Evolutionary conservation across 2,113 vertebrate species (phyloP).

Genomic region (Oceanodroma tethys): DNA sequence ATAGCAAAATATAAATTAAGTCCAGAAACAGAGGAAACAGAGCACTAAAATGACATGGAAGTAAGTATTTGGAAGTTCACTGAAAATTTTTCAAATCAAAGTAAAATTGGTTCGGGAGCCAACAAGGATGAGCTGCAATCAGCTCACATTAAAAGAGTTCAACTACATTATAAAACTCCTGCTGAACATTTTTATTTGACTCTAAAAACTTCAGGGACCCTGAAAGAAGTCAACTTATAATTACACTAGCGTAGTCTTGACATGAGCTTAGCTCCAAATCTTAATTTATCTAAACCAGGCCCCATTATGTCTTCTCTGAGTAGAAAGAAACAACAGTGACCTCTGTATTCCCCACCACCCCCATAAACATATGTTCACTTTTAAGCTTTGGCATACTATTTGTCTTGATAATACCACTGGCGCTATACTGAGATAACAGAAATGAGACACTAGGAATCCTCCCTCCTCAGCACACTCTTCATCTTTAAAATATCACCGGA

Average conservation of each 20-base stretch:
- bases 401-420: constrained; percentile 60
- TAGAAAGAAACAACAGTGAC: constrained; percentile 48
- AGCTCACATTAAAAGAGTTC: background rate
- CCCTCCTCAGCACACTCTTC: background rate
- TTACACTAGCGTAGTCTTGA: constrained; percentile 12
- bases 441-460: background rate
- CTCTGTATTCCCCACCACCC: constrained; percentile 46
- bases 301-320: constrained; percentile 47
- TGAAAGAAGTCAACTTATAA: constrained; percentile 42
- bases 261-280: constrained; percentile 12
- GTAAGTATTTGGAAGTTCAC: background rate
- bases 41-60: background rate
- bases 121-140: background rate
- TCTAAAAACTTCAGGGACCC: constrained; percentile 15
- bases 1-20: background rate
- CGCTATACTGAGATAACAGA: background rate
- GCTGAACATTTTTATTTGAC: constrained; percentile 42
- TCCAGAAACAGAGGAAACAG: background rate
- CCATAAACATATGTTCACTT: constrained; percentile 52
- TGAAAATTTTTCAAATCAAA: background rate
- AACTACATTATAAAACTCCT: background rate
- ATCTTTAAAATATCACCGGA: background rate
- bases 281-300: constrained; percentile 57
- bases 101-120: background rate
- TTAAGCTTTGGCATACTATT: constrained; percentile 45